Conservation (phyloP, 2,888 invertebrate genomes). For the Hetaerina titia region DNA sequence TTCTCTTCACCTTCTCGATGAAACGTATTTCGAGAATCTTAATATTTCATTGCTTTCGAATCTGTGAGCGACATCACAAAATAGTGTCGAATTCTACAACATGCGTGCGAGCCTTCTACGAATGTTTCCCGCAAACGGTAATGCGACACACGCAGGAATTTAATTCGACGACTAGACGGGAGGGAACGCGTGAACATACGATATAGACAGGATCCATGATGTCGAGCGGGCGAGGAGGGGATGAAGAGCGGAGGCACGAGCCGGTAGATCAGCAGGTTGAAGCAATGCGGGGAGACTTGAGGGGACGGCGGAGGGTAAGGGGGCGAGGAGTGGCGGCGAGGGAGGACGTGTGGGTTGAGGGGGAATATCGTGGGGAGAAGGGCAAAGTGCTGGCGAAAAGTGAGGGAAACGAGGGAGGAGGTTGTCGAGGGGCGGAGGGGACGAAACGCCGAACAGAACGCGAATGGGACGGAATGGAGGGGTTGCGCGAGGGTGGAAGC, state of each 20-base stretch:
- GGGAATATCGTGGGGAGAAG: background rate
- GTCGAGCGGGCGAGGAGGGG: background rate
- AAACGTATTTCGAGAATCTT: too few relatives aligned
- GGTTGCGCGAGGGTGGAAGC: background rate
- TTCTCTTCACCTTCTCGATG: too few relatives aligned
- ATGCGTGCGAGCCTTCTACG: background rate
- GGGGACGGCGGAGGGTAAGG: too few relatives aligned
- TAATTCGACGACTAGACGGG: background rate
- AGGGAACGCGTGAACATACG: background rate
- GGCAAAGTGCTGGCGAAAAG: background rate
- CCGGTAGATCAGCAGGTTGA: conserved; percentile 22
- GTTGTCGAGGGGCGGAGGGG: background rate
- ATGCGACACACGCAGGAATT: background rate
- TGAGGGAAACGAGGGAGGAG: background rate
- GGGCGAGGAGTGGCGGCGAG: too few relatives aligned
- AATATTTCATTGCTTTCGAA: too few relatives aligned
- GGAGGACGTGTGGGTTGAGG: background rate
- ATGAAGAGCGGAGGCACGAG: background rate
- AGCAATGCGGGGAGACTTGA: background rate
- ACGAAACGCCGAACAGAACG: background rate
- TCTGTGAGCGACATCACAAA: too few relatives aligned
- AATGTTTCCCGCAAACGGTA: background rate
- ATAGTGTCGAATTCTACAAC: background rate
- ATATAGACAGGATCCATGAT: background rate
- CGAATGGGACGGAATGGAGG: background rate